Evolutionary conservation across 2,797 vertebrate genomes (phyloP).

Genomic region (Brotula barbata): DNA sequence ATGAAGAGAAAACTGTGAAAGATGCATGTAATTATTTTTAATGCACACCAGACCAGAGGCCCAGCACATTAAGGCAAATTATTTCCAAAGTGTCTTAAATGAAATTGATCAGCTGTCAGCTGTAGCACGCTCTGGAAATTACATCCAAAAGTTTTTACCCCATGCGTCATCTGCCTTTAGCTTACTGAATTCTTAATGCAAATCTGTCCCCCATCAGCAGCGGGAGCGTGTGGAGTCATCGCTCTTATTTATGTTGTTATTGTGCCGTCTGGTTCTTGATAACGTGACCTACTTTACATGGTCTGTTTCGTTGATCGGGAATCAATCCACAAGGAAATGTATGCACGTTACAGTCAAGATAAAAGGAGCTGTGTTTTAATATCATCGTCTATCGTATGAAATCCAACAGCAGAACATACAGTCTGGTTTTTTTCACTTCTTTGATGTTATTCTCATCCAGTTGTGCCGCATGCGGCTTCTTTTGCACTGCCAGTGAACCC

Average conservation of each 20-base stretch:
- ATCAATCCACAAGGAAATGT: no score
- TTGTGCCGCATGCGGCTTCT: no score
- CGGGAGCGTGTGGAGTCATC: background rate
- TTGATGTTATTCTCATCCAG: no score
- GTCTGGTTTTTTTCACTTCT: no score
- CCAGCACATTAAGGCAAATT: background rate
- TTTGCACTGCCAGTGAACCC: no score
- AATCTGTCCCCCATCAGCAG: background rate
- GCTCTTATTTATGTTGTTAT: background rate
- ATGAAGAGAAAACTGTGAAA: background rate
- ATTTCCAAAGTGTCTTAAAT: constrained; percentile 1
- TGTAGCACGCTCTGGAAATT: background rate
- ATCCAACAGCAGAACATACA: no score
- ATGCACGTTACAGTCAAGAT: no score
- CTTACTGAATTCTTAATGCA: background rate
- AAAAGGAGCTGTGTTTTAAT: no score
- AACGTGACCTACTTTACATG: no score
- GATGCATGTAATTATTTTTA: constrained; percentile 9
- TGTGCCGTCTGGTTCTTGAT: background rate
- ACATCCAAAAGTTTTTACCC: background rate
- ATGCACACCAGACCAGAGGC: background rate
- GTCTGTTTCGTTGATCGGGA: no score
- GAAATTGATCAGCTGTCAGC: background rate
- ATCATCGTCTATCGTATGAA: no score
- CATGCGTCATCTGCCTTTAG: no score